A percentile compares a stretch with the other conserved stretches of the same genome.
Evolutionary conservation across 2,888 invertebrate species (phyloP).

Genomic region (Hemithea aestivaria): DNA sequence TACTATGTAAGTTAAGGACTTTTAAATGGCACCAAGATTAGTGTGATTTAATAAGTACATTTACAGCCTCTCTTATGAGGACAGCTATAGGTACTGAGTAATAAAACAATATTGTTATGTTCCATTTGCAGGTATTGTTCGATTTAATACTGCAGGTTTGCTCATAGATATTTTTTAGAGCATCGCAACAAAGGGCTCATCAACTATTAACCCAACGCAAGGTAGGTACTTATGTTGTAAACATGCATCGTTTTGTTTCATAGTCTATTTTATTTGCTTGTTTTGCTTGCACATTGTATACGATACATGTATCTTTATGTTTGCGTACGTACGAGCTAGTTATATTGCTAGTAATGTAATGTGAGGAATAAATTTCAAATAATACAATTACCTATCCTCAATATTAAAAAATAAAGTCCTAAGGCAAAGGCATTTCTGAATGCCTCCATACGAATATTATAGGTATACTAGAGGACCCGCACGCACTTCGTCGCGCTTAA

Average conservation of each 20-base stretch:
- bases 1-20: constrained; percentile 23
- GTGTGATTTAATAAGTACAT: constrained; percentile 28
- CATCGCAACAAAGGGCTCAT: constrained; percentile 28
- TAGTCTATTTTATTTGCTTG: constrained; percentile 19
- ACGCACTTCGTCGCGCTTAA: too few species aligned
- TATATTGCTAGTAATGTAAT: too few species aligned
- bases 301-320: neutral
- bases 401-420: too few species aligned
- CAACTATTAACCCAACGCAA: constrained; percentile 25
- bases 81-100: constrained; percentile 23
- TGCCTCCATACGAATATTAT: too few species aligned
- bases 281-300: neutral
- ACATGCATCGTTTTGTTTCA: constrained; percentile 20
- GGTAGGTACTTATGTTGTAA: constrained; percentile 23
- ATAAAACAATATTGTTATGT: constrained; percentile 44
- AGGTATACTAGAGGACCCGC: too few species aligned
- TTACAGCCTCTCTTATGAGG: constrained; percentile 33
- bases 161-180: constrained; percentile 31
- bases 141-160: constrained; percentile 37
- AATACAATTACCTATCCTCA: too few species aligned
- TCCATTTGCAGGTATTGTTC: constrained; percentile 30
- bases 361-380: too few species aligned
- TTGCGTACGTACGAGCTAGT: neutral
- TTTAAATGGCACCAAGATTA: constrained; percentile 23
- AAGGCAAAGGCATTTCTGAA: too few species aligned